Base-by-base conservation (phyloP, 2,888 invertebrate genomes). In the Anoplius nigerrimus region DNA sequence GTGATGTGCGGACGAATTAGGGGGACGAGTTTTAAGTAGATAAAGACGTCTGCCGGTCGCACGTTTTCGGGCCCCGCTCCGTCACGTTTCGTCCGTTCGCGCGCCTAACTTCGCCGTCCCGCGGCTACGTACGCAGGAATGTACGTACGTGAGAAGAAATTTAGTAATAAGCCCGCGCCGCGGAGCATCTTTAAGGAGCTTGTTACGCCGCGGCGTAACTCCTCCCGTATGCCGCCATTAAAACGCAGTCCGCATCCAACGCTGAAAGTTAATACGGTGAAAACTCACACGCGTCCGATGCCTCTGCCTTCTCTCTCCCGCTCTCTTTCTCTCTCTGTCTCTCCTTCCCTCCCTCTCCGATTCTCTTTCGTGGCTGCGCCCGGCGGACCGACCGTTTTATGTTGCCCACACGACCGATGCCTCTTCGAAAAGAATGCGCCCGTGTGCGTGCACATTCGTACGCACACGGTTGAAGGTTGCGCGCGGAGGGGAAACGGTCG, bases 381-480 rank as follows among this genome's bases (percentile, higher is more conserved):
- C 56, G 52, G 72, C 71, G 43, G 64, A 55, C 34, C 73, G 70
- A 76, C 58, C 75, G 76, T 48, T 48, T 48, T 48, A 48, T 48
- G 18, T 48, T 48, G 48, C 18, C n/a, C 18, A 18, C 48, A 18
- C 48, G 18, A 16, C 48, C 48, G 48, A 76, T 76, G 76, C 73
- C 62, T 72, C 42, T 48, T 69, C 74, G 69, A 61, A 72, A 69
- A 72, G 71, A 68, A 53, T 45, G 59, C 53, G 60, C 62, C 56
- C 65, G 63, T 66, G 62, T 62, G 66, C 48, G 48, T 34, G 48
- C 48, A 48, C 57, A 55, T 57, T 51, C 59, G 59, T 67, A 62
- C 22, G 62, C 34, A 15, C 48, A 34, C 21, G 56, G 68, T 57
- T 59, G 78, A 78, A 78, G 78, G 72, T 78, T 76, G 72, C 64